Evolutionary conservation across 2,888 invertebrate genomes (phyloP), one percentile per base, ranked within the genome.

Genomic region (Linyphia triangularis): DNA sequence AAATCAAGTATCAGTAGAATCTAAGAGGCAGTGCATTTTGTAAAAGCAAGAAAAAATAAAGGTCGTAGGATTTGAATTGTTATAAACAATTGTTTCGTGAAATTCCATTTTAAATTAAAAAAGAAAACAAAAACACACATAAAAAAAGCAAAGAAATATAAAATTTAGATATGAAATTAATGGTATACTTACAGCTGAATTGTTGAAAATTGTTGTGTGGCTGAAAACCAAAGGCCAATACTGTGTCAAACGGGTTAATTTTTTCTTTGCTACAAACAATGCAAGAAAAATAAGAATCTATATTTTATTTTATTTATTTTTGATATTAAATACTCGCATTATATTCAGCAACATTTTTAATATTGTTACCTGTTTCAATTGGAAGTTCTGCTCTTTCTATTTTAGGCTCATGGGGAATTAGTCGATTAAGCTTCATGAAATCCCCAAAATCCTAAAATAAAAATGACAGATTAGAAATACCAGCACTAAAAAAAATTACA

Each of bases 171-270:
- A 3, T 37, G 13, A 22, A 9, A 70, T 0, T 24, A 16, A 26
- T 9, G 0, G 24, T 24, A 30, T 30, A 77, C 77, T 77, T 77
- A 77, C 77, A 10, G 77, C 37, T 26, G 77, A n/a, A 63, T 77
- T 93, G 92, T 97, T 97, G 91, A 96, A 98, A 92, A 98, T 95
- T 37, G 97, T 94, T 0, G 97, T 97, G 3, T 96, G 96, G 26
- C 96, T 96, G 90, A 98, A 96, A 0, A 97, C 97, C 90, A 98
- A 91, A 0, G 94, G 94, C 94, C 94, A 94, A 93, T 97, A 97
- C 81, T 96, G 95, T 0, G 98, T 96, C 91, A 96, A 95, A 30
- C 97, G 94, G 90, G 95, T 95, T 10, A 98, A 92, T 65, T 96
- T 94, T 0, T 95, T 94, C 72, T 95, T 95, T 91, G 96, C 95